Base-by-base conservation (phyloP, 2,113 vertebrate genomes). In the Sarotherodon lohbergeri region DNA sequence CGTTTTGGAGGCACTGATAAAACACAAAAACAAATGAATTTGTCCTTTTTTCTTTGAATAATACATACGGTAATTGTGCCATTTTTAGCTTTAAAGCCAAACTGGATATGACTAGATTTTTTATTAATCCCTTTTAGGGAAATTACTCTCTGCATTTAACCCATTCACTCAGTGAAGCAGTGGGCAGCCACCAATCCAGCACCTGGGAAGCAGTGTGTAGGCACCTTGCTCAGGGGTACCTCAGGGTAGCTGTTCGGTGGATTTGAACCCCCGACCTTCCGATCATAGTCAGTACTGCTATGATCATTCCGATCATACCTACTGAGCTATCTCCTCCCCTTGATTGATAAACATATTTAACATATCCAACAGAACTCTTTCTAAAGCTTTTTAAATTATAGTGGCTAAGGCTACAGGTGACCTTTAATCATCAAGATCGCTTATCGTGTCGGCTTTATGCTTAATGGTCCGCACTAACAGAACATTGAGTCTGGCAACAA, bases 241-340 rank as follows among this genome's bases (percentile, higher is more conserved):
- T 32, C 27, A 16, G 27, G 27, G 27, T 59, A 59, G 57, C 57
- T 0, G 0, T 61, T 34, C 0, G 5, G 29, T 61, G 29, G 59
- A 63, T 63, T 63, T 61, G 8, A 34, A 34, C 8, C 57, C 27
- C 57, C 1, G 3, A 61, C 57, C 57, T 17, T 61, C 57, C 29
- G 0, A 27, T 27, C 27, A 27, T 27, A 27, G 27, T 27, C 27
- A 27, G 27, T 27, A 27, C 27, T 27, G 27, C 27, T 27, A 27
- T 27, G 27, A 27, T 27, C 27, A 27, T 27, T 27, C 27, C 27
- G 27, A 27, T 27, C 27, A 27, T 27, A 61, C 57, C 57, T 61
- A 4, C 57, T 34, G 29, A 61, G 32, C 32, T 61, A 32, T 61
- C 1, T 0, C 2, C 14, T 61, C 57, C 57, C 57, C 14, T 61